Evolutionary conservation across 2,113 vertebrate genomes (phyloP).

Genomic region (Nothoprocta perdicaria): DNA sequence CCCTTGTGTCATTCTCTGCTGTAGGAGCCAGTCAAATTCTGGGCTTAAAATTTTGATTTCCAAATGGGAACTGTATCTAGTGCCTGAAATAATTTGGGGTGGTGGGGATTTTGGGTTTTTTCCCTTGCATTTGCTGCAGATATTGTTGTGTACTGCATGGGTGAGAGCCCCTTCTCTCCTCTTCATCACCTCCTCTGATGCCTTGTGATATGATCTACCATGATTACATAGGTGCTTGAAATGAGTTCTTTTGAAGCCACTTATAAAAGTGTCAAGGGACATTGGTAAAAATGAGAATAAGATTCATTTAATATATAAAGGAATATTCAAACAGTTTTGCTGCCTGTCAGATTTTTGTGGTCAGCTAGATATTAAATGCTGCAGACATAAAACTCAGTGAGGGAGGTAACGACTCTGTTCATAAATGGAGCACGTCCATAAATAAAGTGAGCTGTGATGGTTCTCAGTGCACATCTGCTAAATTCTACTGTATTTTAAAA

Average conservation of each 20-base stretch:
- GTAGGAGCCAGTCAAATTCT: not conserved
- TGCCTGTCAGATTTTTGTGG: not conserved
- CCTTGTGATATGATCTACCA: not conserved
- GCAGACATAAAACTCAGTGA: not conserved
- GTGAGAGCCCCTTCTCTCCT: not conserved
- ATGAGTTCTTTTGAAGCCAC: not conserved
- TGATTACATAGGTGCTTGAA: not conserved
- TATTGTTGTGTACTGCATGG: not conserved
- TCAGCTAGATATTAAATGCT: not conserved
- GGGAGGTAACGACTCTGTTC: not conserved
- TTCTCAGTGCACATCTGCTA: not conserved
- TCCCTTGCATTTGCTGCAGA: not conserved
- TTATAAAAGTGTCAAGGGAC: accelerated
- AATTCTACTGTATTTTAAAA: not conserved
- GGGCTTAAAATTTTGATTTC: not conserved
- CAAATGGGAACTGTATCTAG: not conserved
- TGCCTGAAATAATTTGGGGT: not conserved
- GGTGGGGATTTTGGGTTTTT: not conserved
- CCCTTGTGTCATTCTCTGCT: not conserved
- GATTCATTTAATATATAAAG: too few species aligned
- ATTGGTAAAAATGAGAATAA: not conserved
- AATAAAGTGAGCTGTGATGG: not conserved
- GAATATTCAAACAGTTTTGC: not conserved
- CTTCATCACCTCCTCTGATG: not conserved
- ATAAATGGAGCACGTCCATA: not conserved